These are phyloP conservation scores for Uromys caudimaculatus DNA, from an alignment of 2,797 vertebrate genomes.

Conservation along the genomic window DNA sequence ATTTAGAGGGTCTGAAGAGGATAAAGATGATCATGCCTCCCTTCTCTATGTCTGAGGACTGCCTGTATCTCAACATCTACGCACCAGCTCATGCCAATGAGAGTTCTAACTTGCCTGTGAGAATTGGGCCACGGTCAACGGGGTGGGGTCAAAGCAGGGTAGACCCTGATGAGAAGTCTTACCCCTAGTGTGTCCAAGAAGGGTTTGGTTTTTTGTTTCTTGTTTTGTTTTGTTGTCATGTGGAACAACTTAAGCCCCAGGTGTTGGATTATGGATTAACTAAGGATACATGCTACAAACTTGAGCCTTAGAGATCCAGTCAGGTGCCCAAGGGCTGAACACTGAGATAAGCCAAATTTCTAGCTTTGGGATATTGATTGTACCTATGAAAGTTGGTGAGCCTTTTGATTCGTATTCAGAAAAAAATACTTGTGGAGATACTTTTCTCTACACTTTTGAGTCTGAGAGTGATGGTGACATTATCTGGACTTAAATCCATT, in stretches of 20 bases:
- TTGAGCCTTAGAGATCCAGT: not conserved
- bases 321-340: not conserved
- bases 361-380: not conserved
- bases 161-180: not conserved
- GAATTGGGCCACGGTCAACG: slow-evolving; percentile 56
- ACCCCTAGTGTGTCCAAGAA: not conserved
- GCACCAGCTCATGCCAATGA: slow-evolving; percentile 84
- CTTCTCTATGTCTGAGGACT: slow-evolving; percentile 90
- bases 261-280: not conserved
- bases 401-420: not conserved
- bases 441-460: not conserved
- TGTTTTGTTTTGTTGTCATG: not conserved
- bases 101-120: slow-evolving; percentile 88
- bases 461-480: not conserved
- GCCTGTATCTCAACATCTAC: slow-evolving; percentile 92
- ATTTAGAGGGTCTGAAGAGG: not conserved
- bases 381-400: not conserved
- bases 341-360: not conserved
- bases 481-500: not conserved
- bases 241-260: not conserved
- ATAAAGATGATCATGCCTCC: slow-evolving; percentile 67
- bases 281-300: not conserved
- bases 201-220: not conserved
- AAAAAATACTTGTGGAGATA: no score
- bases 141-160: not conserved